phyloP scores from a whole-genome alignment of 2,113 vertebrate species.

The Dicerorhinus sumatrensis region DNA sequence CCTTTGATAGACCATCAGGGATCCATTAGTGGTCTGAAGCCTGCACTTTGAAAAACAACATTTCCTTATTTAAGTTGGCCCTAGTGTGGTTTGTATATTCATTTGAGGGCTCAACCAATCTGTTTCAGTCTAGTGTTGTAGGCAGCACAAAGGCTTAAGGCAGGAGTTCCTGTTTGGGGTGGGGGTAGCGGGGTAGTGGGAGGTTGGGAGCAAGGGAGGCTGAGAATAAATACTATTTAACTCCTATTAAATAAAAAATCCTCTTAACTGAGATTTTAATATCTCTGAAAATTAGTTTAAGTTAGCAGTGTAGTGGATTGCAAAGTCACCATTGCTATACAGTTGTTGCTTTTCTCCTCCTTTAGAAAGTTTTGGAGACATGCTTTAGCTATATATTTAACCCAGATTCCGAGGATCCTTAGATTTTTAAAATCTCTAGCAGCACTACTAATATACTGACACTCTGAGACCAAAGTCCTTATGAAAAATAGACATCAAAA shows the following conservation, averaged over 20 bases:
- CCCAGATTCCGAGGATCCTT: neutral
- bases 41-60: neutral
- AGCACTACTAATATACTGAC: neutral
- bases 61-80: neutral
- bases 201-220: neutral
- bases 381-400: neutral
- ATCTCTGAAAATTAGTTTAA: neutral
- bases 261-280: conserved; percentile 23
- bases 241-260: neutral
- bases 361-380: neutral
- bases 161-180: neutral
- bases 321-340: neutral
- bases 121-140: neutral
- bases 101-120: neutral
- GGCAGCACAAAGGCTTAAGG: neutral
- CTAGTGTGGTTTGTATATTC: neutral
- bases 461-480: neutral
- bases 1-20: neutral
- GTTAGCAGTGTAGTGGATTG: neutral
- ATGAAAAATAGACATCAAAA: neutral
- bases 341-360: neutral
- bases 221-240: neutral
- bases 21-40: neutral
- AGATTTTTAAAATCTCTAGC: neutral
- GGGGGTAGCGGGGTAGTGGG: neutral